These are phyloP conservation scores for Drosophila paulistorum DNA, from an alignment of 1,140 invertebrate genomes.

Conservation along the genomic window DNA sequence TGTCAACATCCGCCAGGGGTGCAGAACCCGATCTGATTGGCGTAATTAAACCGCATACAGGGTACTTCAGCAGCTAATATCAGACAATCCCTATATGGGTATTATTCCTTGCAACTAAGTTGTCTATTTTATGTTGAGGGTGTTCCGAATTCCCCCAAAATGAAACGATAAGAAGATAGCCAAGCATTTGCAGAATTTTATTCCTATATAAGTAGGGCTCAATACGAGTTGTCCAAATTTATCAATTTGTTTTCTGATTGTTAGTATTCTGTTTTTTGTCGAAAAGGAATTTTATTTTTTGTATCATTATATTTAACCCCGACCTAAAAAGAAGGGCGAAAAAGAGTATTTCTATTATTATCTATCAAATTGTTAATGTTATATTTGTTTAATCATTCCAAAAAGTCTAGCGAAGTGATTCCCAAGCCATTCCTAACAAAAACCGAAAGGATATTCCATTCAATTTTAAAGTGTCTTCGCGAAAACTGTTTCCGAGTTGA, in stretches of 20 bases:
- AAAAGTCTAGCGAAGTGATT: constrained; percentile 1
- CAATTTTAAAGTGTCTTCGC: neutral
- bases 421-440: neutral
- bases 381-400: constrained; percentile 9
- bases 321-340: neutral
- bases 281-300: neutral
- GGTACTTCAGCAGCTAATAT: constrained; percentile 7
- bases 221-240: neutral
- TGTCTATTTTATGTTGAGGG: neutral
- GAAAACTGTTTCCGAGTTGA: neutral
- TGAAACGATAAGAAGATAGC: neutral
- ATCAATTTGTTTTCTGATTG: neutral
- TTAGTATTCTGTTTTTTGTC: neutral
- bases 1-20: constrained; percentile 45
- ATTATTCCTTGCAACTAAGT: constrained; percentile 7
- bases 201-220: neutral
- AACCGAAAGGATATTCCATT: neutral
- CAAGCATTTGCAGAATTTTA: neutral
- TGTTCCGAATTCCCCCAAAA: constrained; percentile 9
- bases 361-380: constrained; percentile 12
- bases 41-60: constrained; percentile 47
- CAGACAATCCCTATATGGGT: neutral
- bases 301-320: neutral
- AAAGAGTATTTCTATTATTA: constrained; percentile 7
- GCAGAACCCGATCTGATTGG: constrained; percentile 78